Percentiles rank a stretch among this genome's conserved stretches.
Evolutionary conservation across 2,888 invertebrate species (phyloP).

Genomic region (Melanophora roralis): DNA sequence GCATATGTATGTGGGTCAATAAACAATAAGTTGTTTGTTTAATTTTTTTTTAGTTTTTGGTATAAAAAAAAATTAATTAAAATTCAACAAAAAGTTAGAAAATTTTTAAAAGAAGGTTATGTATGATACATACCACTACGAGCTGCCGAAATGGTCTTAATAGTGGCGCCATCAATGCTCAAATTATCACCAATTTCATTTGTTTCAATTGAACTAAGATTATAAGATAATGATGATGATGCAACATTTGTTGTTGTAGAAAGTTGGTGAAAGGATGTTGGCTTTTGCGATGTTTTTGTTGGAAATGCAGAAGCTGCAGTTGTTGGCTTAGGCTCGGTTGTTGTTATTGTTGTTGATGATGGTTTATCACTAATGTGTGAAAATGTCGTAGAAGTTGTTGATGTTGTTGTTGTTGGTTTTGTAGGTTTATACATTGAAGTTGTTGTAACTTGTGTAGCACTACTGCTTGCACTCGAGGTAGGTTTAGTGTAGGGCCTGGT

Average conservation of each 20-base stretch:
- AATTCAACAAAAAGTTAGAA: background rate
- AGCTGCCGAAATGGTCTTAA: conserved; percentile 76
- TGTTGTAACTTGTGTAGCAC: conserved; percentile 67
- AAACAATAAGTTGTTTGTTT: background rate
- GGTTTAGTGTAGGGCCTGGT: conserved; percentile 56
- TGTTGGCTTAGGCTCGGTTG: conserved; percentile 33
- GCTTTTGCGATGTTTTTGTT: conserved; percentile 66
- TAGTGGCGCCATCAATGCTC: conserved; percentile 65
- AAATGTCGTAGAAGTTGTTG: conserved; percentile 12
- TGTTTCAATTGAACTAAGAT: conserved; percentile 72
- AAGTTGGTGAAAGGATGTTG: conserved; percentile 64
- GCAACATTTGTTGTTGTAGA: conserved; percentile 54
- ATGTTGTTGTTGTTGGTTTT: conserved; percentile 43
- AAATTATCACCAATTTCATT: conserved; percentile 75
- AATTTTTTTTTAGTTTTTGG: too few species aligned
- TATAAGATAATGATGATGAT: conserved; percentile 58
- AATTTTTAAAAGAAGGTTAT: background rate
- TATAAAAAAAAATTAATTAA: too few species aligned
- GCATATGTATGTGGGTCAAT: background rate
- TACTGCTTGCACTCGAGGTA: conserved; percentile 56
- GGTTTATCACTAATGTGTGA: conserved; percentile 30
- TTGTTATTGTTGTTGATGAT: conserved; percentile 14
- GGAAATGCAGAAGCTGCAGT: conserved; percentile 57
- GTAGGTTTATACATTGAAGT: conserved; percentile 38
- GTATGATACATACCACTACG: conserved; percentile 77